These are phyloP conservation scores for Sterna hirundo DNA, from an alignment of 2,113 vertebrate genomes.

Conservation along the genomic window DNA sequence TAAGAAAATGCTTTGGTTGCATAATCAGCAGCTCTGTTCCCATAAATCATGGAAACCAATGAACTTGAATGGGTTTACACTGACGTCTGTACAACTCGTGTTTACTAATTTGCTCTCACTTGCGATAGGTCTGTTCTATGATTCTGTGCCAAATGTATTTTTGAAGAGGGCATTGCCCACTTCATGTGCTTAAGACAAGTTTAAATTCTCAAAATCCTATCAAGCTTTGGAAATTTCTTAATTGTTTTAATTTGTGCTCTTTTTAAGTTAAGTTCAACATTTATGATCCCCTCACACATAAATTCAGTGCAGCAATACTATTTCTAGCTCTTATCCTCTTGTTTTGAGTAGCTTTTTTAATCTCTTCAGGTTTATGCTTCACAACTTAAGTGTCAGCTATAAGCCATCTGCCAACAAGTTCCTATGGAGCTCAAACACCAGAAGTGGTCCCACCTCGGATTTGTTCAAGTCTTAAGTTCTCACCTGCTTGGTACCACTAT, in stretches of 20 bases:
- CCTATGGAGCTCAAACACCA: background rate
- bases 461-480: background rate
- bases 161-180: background rate
- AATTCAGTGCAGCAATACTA: background rate
- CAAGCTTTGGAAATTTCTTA: background rate
- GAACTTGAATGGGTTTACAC: background rate
- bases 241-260: background rate
- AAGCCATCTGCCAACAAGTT: background rate
- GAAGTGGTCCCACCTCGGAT: rapidly evolving
- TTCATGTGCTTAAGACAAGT: background rate
- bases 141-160: background rate
- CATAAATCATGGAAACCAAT: background rate
- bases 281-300: background rate
- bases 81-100: background rate
- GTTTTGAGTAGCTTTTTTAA: background rate
- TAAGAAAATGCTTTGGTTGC: background rate
- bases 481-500: background rate
- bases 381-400: background rate
- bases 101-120: background rate
- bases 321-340: background rate
- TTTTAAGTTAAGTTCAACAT: background rate
- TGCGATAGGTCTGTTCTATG: background rate
- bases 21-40: background rate
- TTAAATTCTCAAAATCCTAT: background rate
- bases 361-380: background rate